Conservation (phyloP, 1,140 invertebrate genomes). For the Lepidurus arcticus region DNA sequence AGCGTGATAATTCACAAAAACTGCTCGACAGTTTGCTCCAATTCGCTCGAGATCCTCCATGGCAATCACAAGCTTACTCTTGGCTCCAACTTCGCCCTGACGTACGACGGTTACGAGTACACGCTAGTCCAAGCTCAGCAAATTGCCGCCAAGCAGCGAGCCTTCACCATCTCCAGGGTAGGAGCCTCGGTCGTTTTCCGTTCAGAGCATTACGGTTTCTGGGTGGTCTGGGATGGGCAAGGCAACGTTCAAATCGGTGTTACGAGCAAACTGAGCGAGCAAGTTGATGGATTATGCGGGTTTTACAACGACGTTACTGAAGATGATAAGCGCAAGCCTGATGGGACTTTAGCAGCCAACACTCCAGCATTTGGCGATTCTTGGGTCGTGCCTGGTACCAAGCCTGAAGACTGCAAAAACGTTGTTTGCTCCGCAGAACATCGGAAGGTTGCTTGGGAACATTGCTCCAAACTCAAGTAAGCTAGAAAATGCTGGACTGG, state of each 20-base stretch:
- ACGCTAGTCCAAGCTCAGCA: slow-evolving; percentile 58
- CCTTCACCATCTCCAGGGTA: slow-evolving; percentile 59
- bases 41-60: slow-evolving; percentile 54
- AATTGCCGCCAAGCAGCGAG: slow-evolving; percentile 52
- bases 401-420: slow-evolving; percentile 48
- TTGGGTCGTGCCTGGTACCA: slow-evolving; percentile 56
- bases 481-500: neutral
- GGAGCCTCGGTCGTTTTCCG: slow-evolving; percentile 62
- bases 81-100: slow-evolving; percentile 57
- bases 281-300: slow-evolving; percentile 72
- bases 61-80: slow-evolving; percentile 54
- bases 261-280: slow-evolving; percentile 50
- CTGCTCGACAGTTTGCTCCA: slow-evolving; percentile 52
- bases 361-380: slow-evolving; percentile 65
- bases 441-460: slow-evolving; percentile 56
- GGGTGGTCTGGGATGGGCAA: slow-evolving; percentile 60
- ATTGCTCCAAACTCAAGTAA: slow-evolving; percentile 51
- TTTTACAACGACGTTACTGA: slow-evolving; percentile 57
- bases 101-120: slow-evolving; percentile 59
- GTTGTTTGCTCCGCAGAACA: slow-evolving; percentile 52
- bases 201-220: slow-evolving; percentile 63
- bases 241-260: slow-evolving; percentile 66
- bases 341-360: slow-evolving; percentile 55
- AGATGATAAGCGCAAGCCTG: slow-evolving; percentile 65
- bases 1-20: slow-evolving; percentile 58